Conservation (phyloP, 2,888 invertebrate genomes). For the Lithosia quadra region DNA sequence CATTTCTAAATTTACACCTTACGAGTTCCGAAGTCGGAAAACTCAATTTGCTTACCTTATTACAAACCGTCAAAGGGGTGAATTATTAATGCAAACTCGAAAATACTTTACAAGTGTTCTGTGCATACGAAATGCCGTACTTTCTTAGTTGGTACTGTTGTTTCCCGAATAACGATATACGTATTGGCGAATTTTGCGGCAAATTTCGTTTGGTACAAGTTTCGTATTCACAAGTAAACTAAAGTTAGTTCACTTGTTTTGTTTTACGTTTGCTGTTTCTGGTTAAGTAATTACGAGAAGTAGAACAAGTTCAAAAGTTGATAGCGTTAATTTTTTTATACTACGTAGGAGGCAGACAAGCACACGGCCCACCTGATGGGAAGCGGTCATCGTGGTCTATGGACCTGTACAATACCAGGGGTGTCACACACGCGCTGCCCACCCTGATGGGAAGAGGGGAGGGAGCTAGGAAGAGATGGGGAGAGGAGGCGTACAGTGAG, state of each 20-base stretch:
- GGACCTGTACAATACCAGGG: no score
- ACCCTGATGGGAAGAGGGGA: no score
- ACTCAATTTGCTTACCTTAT: constrained; percentile 28
- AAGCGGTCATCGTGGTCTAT: no score
- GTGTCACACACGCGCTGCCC: no score
- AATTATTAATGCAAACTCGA: constrained; percentile 31
- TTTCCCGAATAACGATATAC: constrained; percentile 3
- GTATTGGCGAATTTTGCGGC: constrained; percentile 15
- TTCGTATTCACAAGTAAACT: not conserved
- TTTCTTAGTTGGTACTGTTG: constrained; percentile 4
- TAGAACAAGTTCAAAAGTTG: not conserved
- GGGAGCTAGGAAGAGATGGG: no score
- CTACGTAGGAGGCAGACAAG: no score
- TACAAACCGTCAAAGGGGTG: constrained; percentile 27
- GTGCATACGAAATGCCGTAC: constrained; percentile 33
- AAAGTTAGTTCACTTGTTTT: not conserved
- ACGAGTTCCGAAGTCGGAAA: constrained; percentile 19
- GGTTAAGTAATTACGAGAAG: not conserved
- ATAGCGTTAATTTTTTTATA: no score
- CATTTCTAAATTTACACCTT: constrained; percentile 18
- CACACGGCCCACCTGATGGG: no score
- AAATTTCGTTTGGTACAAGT: not conserved
- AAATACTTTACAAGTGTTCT: constrained; percentile 29
- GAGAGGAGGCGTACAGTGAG: no score
- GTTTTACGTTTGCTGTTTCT: not conserved